Evolutionary conservation across 2,113 vertebrate genomes (phyloP).

Genomic region (Pongo abelii): DNA sequence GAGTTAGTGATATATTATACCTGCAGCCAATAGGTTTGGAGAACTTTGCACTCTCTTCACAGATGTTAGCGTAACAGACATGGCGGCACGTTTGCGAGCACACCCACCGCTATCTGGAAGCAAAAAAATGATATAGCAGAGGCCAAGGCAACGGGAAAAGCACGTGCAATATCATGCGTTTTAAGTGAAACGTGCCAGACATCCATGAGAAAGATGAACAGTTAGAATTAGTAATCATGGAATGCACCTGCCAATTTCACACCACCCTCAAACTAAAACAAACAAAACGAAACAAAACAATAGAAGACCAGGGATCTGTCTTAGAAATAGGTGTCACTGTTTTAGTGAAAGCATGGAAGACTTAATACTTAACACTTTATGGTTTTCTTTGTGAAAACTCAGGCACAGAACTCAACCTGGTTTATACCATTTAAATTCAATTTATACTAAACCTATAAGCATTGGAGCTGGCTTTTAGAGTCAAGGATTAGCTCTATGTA

Average conservation of each 20-base stretch:
- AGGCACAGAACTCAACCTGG: background rate
- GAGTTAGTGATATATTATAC: slow-evolving; percentile 88
- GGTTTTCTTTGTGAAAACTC: background rate
- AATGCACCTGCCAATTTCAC: background rate
- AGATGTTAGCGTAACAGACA: slow-evolving; percentile 95
- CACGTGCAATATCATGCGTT: slow-evolving; percentile 85
- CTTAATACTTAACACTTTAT: background rate
- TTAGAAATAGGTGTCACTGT: background rate
- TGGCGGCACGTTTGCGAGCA: slow-evolving; percentile 92
- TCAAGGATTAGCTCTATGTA: background rate
- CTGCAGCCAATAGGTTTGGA: slow-evolving; percentile 95
- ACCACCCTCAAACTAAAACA: background rate
- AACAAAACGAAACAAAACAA: background rate
- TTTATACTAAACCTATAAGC: background rate
- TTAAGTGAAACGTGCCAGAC: slow-evolving; percentile 51
- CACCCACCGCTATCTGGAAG: slow-evolving; percentile 98
- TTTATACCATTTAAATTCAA: background rate
- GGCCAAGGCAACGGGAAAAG: slow-evolving; percentile 82
- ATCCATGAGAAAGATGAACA: background rate
- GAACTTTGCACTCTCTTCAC: slow-evolving; percentile 99
- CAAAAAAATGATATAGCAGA: slow-evolving; percentile 89
- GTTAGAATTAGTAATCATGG: background rate
- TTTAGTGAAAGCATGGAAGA: background rate
- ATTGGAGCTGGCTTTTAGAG: background rate
- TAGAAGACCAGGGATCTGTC: background rate